Evolutionary conservation across 2,113 vertebrate species (phyloP), one percentile per base, ranked within the genome.

Genomic region (Xenotilapia caudafasciata): DNA sequence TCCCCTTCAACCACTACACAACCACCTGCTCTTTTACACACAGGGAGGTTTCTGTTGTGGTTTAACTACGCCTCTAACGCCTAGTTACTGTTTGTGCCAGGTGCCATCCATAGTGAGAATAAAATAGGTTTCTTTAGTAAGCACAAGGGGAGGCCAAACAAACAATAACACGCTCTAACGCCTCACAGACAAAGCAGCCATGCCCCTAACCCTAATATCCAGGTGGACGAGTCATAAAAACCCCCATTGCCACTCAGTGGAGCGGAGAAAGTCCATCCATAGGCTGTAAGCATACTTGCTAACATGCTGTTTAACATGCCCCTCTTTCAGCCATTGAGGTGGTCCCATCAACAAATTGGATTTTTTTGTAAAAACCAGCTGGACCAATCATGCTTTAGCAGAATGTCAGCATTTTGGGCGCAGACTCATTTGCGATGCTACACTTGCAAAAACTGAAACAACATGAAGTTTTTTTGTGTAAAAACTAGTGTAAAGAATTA

Each of bases 181-280:
- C 42, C 70, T 49, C 15, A 7, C 70, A 75, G 23, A 47, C 42
- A 47, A 75, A 47, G 70, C 42, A 47, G 70, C 23, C 15, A 19
- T 49, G 42, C 14, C 23, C 15, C 23, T 47, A 47, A 28, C 23
- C 1, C 40, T 7, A 75, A 17, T 47, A 47, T 28, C 40, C 68
- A 75, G 23, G 23, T 75, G 40, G 23, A 28, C 9, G 9, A 75
- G 42, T 73, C 21, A 26, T 45, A 19, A 75, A 73, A 73, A 5
- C 0, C 1, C 11, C 6, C 14, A 28, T 11, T 26, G 4, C 14
- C 21, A 2, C 2, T 73, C 68, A 42, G 21, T 45, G 14, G 38
- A 73, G n/a, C 0, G 1, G 10, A 45, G 38, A 45, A 73, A 45
- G 19, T 68, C 68, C 40, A 26, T 6, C 38, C 38, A 17, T 10